phyloP scores from a whole-genome alignment of 1,140 invertebrate species.

The Pygmarrhopalites habei region DNA sequence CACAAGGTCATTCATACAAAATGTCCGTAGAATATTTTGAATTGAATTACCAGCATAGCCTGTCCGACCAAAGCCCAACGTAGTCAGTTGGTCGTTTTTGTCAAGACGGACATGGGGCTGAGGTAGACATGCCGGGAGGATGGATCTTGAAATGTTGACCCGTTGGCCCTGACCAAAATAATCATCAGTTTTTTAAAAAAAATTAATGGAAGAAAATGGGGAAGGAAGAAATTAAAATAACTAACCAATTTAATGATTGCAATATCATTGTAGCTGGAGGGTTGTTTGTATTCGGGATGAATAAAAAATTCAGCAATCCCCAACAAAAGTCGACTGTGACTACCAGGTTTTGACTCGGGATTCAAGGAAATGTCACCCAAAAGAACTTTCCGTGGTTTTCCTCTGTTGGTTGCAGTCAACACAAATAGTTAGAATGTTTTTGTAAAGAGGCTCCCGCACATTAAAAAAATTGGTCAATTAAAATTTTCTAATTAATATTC shows the following conservation, averaged over 20 bases:
- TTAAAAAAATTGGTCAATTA: no score
- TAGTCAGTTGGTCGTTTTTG: slow-evolving; percentile 28
- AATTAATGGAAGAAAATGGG: no score
- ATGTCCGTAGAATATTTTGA: background rate
- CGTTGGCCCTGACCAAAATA: no score
- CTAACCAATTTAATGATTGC: slow-evolving; percentile 49
- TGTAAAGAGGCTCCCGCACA: no score
- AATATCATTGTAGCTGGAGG: slow-evolving; percentile 53
- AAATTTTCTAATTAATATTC: no score
- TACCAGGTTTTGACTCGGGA: background rate
- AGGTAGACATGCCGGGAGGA: slow-evolving; percentile 55
- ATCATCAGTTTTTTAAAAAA: no score
- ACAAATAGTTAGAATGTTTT: no score
- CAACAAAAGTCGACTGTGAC: background rate
- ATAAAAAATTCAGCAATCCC: slow-evolving; percentile 12
- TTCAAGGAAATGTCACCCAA: slow-evolving; percentile 21
- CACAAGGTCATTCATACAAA: background rate
- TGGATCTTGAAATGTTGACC: slow-evolving; percentile 46
- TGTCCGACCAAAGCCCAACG: slow-evolving; percentile 40
- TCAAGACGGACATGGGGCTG: slow-evolving; percentile 40
- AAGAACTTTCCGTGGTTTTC: slow-evolving; percentile 19
- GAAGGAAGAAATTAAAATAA: no score
- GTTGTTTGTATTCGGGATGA: slow-evolving; percentile 48
- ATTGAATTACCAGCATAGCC: slow-evolving; percentile 35
- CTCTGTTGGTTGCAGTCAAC: no score